Evolutionary conservation across 2,113 vertebrate species (phyloP).

Genomic region (Tichodroma muraria): DNA sequence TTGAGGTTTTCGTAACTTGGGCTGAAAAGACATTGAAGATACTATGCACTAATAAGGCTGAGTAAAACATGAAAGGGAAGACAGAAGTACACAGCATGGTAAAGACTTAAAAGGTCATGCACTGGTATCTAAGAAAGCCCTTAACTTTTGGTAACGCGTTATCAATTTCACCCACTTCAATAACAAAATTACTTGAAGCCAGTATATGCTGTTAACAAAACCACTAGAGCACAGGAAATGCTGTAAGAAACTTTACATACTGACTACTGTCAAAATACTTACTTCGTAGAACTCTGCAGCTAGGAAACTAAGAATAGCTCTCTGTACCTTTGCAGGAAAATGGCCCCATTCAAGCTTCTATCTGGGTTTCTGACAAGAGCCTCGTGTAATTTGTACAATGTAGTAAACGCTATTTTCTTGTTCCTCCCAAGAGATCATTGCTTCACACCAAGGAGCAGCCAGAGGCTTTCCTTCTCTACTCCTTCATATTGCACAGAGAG

Average conservation of each 20-base stretch:
- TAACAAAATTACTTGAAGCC: neutral
- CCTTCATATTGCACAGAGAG: fast-evolving
- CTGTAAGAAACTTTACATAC: neutral
- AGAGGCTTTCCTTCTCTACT: neutral
- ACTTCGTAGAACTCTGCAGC: neutral
- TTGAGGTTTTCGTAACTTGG: constrained; percentile 80
- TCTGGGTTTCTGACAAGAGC: neutral
- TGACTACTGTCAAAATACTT: neutral
- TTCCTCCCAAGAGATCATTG: fast-evolving
- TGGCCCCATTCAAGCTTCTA: neutral
- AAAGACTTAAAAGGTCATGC: neutral
- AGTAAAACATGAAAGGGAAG: neutral
- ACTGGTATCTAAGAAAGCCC: neutral
- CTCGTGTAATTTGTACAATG: fast-evolving
- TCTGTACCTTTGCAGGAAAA: neutral
- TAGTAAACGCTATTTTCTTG: neutral
- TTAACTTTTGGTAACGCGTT: neutral
- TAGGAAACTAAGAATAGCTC: neutral
- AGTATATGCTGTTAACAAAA: neutral
- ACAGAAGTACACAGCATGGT: neutral
- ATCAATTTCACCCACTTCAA: neutral
- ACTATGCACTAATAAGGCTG: neutral
- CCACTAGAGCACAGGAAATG: neutral
- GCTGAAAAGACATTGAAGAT: constrained; percentile 71
- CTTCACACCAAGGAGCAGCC: neutral